A percentile compares a stretch with the other conserved stretches of the same genome.
These are phyloP conservation scores for Heliothis peltigera DNA, from an alignment of 2,888 invertebrate species.

Conservation along the genomic window DNA sequence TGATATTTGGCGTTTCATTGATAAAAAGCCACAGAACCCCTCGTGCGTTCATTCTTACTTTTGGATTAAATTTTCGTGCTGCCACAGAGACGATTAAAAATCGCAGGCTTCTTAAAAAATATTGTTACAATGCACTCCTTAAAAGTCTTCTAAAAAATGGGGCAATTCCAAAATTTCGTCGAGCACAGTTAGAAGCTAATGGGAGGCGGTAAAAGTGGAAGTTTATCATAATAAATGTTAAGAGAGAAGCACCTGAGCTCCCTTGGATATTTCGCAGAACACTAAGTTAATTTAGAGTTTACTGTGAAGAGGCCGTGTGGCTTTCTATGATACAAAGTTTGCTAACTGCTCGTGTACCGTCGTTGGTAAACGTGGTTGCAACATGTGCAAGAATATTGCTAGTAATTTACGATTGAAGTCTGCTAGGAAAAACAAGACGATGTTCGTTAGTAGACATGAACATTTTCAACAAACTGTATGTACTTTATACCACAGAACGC, in stretches of 20 bases:
- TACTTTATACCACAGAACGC: constrained; percentile 5
- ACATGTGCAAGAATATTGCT: constrained; percentile 40
- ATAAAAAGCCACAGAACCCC: too few species aligned
- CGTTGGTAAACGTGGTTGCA: constrained; percentile 47
- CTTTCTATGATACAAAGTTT: constrained; percentile 56
- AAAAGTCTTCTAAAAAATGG: constrained; percentile 47
- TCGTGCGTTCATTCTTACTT: too few species aligned
- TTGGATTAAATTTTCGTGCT: not conserved
- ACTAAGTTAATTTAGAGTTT: constrained; percentile 67
- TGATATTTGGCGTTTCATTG: too few species aligned
- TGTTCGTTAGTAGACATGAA: not conserved
- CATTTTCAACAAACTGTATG: not conserved
- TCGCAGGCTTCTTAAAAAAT: constrained; percentile 14
- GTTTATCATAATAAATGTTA: constrained; percentile 77
- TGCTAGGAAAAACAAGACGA: not conserved
- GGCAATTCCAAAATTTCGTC: constrained; percentile 62
- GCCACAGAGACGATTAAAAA: not conserved
- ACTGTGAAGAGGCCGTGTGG: constrained; percentile 47
- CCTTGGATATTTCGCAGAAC: constrained; percentile 61
- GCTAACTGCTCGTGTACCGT: constrained; percentile 42
- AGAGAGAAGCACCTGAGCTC: constrained; percentile 73
- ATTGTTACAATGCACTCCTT: constrained; percentile 27
- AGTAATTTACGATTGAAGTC: constrained; percentile 17
- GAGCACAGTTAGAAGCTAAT: constrained; percentile 63
- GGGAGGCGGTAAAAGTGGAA: constrained; percentile 67